Percentiles rank a stretch among this genome's conserved stretches.
These are phyloP conservation scores for Ctenomys sociabilis DNA, from an alignment of 2,113 vertebrate genomes.

Conservation along the genomic window DNA sequence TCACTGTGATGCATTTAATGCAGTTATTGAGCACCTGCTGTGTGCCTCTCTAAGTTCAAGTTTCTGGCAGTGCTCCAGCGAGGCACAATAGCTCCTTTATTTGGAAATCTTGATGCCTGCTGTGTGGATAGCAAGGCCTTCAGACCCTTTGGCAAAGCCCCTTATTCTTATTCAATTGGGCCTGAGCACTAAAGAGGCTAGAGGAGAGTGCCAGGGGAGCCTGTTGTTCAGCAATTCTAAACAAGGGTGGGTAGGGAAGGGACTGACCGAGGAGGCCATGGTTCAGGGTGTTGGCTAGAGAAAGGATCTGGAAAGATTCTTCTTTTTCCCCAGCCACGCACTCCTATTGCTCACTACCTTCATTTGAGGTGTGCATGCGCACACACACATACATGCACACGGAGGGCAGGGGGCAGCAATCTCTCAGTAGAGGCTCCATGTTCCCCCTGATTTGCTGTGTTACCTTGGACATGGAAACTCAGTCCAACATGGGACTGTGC, in stretches of 20 bases:
- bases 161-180: not conserved
- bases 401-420: not conserved
- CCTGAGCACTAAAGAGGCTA: not conserved
- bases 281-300: not conserved
- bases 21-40: conserved; percentile 59
- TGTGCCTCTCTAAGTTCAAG: conserved; percentile 18
- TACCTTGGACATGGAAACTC: not conserved
- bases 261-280: not conserved
- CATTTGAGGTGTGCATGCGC: not conserved
- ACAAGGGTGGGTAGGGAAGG: not conserved
- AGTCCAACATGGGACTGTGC: not conserved
- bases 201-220: not conserved
- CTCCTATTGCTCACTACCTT: not conserved
- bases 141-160: not conserved
- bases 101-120: conserved; percentile 41
- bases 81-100: conserved; percentile 41
- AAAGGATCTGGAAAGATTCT: not conserved
- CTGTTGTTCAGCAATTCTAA: not conserved
- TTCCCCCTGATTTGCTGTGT: not conserved
- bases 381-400: not conserved
- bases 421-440: not conserved
- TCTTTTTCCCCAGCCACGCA: not conserved
- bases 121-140: conserved; percentile 1
- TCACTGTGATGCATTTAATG: not conserved
- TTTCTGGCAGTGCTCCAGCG: not conserved